Percentiles rank a stretch among this genome's conserved stretches.
phyloP scores from a whole-genome alignment of 2,888 invertebrate species.

The Cynaeus angustus region DNA sequence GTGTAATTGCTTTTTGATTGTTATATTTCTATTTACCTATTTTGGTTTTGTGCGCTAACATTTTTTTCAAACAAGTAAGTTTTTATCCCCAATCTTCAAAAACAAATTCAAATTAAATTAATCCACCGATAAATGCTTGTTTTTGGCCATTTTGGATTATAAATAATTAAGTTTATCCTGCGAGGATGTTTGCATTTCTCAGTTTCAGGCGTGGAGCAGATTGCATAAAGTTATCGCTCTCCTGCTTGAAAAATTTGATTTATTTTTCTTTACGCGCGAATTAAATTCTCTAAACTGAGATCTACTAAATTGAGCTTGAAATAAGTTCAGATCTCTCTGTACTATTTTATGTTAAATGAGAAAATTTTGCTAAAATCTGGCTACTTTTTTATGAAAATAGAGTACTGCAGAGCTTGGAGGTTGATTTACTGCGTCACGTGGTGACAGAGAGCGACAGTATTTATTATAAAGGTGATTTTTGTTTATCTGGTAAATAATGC shows the following conservation, averaged over 20 bases:
- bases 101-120: too few relatives aligned
- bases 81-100: too few relatives aligned
- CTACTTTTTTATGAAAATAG: conserved; percentile 2
- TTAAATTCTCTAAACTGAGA: neutral
- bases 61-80: too few relatives aligned
- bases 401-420: neutral
- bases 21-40: too few relatives aligned
- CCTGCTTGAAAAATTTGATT: conserved; percentile 3
- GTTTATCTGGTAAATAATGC: conserved; percentile 48
- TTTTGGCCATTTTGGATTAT: too few relatives aligned
- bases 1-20: too few relatives aligned
- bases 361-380: neutral
- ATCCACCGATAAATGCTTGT: too few relatives aligned
- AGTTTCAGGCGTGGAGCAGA: conserved; percentile 1
- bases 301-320: conserved; percentile 13
- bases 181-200: neutral
- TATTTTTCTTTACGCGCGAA: conserved; percentile 12
- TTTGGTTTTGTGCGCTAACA: too few relatives aligned
- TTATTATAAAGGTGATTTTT: conserved; percentile 33
- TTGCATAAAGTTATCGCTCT: conserved; percentile 2
- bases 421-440: neutral
- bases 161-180: neutral
- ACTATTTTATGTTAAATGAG: conserved; percentile 9
- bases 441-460: neutral
- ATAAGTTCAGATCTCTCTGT: conserved; percentile 5